A percentile compares a stretch with the other conserved stretches of the same genome.
Conservation (phyloP, 2,113 vertebrate genomes). For the Cacatua alba region DNA sequence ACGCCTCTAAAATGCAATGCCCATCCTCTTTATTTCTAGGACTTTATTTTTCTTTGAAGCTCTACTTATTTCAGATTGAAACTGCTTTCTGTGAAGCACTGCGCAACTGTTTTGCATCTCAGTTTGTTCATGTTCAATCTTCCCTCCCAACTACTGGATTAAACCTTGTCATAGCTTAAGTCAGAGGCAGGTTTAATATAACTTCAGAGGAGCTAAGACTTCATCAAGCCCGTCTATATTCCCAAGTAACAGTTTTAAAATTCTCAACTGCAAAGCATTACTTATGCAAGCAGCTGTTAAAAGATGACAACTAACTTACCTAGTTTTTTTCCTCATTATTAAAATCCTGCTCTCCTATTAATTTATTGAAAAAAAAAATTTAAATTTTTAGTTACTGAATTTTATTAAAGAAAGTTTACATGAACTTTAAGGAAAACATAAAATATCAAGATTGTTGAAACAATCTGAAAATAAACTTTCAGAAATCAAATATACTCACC, state of each 20-base stretch:
- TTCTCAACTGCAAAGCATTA: background rate
- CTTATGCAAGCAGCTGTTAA: background rate
- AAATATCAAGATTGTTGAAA: background rate
- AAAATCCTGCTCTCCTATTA: background rate
- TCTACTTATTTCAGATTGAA: background rate
- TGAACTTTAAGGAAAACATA: background rate
- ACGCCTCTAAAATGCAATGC: background rate
- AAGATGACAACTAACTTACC: background rate
- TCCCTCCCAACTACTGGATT: background rate
- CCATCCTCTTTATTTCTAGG: background rate
- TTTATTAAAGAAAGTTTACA: background rate
- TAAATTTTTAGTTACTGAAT: background rate
- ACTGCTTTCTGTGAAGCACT: background rate
- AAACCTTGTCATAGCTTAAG: background rate
- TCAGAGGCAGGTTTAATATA: background rate
- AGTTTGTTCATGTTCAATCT: fast-evolving
- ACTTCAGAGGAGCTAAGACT: background rate
- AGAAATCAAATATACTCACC: background rate
- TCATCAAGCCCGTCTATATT: background rate
- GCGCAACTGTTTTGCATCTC: background rate
- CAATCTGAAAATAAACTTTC: background rate
- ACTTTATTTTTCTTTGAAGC: background rate
- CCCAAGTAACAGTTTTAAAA: background rate
- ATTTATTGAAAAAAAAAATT: background rate
- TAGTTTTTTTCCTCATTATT: background rate